Conservation (phyloP, 2,113 vertebrate species). For the Labeo rohita region DNA sequence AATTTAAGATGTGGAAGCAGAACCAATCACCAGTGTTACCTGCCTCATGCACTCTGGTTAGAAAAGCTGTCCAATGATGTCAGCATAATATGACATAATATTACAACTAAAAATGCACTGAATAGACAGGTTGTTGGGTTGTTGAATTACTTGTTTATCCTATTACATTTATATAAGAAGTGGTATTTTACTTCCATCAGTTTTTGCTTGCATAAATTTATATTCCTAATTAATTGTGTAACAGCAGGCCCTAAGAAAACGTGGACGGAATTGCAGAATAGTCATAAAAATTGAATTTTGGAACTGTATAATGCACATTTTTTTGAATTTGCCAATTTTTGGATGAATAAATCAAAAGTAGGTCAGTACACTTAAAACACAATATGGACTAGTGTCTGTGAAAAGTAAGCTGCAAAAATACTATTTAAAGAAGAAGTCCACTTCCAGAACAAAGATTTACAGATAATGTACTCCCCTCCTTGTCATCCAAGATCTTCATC, state of each 20-base stretch:
- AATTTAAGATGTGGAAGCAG: neutral
- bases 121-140: neutral
- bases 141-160: neutral
- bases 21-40: neutral
- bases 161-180: neutral
- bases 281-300: no score
- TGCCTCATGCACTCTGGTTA: neutral
- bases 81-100: neutral
- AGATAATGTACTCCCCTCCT: no score
- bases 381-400: no score
- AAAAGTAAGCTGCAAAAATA: no score
- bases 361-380: no score
- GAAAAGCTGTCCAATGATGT: neutral
- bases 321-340: no score
- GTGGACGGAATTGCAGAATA: no score
- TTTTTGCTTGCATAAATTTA: neutral
- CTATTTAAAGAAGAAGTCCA: no score
- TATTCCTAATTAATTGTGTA: neutral
- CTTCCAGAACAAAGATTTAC: no score
- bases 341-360: no score
- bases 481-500: no score
- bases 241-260: neutral
- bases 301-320: no score
- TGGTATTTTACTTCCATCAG: neutral
- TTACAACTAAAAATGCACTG: neutral